Conservation (phyloP, 2,113 vertebrate genomes). For the Cyrtonyx montezumae region DNA sequence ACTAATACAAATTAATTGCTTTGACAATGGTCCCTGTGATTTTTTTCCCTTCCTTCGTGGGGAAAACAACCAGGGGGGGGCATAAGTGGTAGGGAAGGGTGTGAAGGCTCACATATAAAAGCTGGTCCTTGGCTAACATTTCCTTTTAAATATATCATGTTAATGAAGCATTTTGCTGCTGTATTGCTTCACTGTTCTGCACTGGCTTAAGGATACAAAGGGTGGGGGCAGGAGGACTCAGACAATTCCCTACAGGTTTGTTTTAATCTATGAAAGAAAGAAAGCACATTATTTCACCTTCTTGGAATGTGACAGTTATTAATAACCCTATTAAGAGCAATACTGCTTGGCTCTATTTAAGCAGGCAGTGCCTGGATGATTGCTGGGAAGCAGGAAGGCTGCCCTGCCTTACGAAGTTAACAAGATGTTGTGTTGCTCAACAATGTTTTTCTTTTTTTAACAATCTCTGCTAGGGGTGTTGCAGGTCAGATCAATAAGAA, state of each 20-base stretch:
- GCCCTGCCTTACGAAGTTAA: slow-evolving; percentile 47
- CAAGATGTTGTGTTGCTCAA: slow-evolving; percentile 49
- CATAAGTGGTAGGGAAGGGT: not conserved
- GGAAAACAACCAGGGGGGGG: not conserved
- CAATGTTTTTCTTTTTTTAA: slow-evolving; percentile 33
- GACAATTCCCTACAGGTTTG: slow-evolving; percentile 48
- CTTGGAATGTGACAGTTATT: slow-evolving; percentile 73
- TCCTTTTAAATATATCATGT: not conserved
- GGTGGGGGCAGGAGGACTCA: not conserved
- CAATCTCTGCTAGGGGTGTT: not conserved
- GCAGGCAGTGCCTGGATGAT: slow-evolving; percentile 15
- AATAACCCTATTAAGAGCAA: slow-evolving; percentile 77
- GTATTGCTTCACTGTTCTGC: not conserved
- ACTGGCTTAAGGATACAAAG: not conserved
- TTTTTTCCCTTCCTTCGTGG: not conserved
- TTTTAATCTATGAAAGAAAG: slow-evolving; percentile 57
- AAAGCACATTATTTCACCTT: slow-evolving; percentile 62
- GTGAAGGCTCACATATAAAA: not conserved
- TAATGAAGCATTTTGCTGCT: not conserved
- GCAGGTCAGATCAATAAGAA: not conserved
- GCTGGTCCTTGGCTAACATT: not conserved
- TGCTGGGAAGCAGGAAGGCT: not conserved
- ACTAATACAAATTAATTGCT: not conserved
- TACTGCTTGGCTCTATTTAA: slow-evolving; percentile 14
- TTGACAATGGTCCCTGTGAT: not conserved